These are phyloP conservation scores for Spodoptera picta DNA, from an alignment of 2,888 invertebrate genomes.

Conservation along the genomic window DNA sequence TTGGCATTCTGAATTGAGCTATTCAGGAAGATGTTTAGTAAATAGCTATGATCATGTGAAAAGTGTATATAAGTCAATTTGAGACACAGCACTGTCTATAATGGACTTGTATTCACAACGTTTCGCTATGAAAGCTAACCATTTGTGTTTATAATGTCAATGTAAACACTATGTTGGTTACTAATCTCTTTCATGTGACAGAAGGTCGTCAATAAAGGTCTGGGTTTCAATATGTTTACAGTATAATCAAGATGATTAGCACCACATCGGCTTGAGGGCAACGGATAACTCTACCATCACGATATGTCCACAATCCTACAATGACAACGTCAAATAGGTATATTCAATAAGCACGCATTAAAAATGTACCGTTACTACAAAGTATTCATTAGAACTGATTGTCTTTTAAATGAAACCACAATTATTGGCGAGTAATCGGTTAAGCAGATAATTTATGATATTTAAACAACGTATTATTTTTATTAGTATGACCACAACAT, in stretches of 20 bases:
- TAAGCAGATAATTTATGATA: constrained; percentile 20
- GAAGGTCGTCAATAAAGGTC: constrained; percentile 52
- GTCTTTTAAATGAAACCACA: constrained; percentile 22
- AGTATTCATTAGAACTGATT: constrained; percentile 25
- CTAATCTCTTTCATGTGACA: constrained; percentile 66
- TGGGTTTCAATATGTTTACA: constrained; percentile 52
- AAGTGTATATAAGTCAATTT: not conserved
- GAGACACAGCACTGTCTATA: not conserved
- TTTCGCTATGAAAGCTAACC: constrained; percentile 19
- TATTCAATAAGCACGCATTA: constrained; percentile 25
- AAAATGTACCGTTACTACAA: constrained; percentile 33
- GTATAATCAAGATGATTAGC: constrained; percentile 49
- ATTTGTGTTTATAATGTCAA: constrained; percentile 49
- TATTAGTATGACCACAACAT: constrained; percentile 31
- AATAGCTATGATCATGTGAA: too few relatives aligned
- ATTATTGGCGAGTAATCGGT: constrained; percentile 27
- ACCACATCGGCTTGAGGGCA: constrained; percentile 26
- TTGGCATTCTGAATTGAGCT: too few relatives aligned
- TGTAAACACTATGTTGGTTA: constrained; percentile 39
- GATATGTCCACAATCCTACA: constrained; percentile 44
- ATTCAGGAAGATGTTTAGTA: too few relatives aligned
- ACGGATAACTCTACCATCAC: constrained; percentile 57
- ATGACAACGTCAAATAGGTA: constrained; percentile 28
- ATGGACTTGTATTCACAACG: constrained; percentile 21
- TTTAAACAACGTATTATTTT: constrained; percentile 19